phyloP scores from a whole-genome alignment of 53 echinoderm and acorn worm species.

The Luidia sarsii region DNA sequence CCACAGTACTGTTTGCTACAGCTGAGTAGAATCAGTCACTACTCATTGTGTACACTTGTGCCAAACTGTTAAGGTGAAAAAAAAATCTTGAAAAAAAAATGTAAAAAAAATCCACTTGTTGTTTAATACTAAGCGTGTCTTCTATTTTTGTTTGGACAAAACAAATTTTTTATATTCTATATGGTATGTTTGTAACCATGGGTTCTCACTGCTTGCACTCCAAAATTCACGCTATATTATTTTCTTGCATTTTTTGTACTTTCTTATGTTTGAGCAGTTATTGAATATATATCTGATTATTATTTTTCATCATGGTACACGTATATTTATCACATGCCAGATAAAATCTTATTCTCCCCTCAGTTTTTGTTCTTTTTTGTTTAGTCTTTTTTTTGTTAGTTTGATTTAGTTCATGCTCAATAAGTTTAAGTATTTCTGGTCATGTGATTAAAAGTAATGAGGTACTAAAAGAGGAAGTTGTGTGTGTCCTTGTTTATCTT shows the following conservation, averaged over 20 bases:
- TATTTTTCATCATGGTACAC: conserved; percentile 54
- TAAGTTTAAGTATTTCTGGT: conserved; percentile 62
- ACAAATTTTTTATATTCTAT: conserved; percentile 56
- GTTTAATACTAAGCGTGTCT: conserved; percentile 52
- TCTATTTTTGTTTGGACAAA: conserved; percentile 56
- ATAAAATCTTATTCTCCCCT: conserved; percentile 1
- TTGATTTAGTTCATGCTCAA: conserved; percentile 50
- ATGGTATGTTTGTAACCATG: conserved; percentile 37
- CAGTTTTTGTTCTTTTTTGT: conserved; percentile 11
- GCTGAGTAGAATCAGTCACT: conserved; percentile 41
- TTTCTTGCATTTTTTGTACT: conserved; percentile 52
- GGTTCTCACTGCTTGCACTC: conserved; percentile 36
- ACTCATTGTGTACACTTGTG: conserved; percentile 51
- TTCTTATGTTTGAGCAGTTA: conserved; percentile 48
- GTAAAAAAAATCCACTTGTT: conserved; percentile 25
- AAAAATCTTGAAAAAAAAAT: conserved; percentile 13
- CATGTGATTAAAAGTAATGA: conserved; percentile 61
- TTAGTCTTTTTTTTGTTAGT: conserved; percentile 46
- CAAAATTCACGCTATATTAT: conserved; percentile 10
- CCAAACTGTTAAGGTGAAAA: conserved; percentile 44
- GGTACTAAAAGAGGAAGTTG: conserved; percentile 57
- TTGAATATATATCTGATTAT: conserved; percentile 49
- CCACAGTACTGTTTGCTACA: conserved; percentile 56
- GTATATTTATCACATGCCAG: conserved; percentile 57
- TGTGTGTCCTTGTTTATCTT: too few species aligned